Conservation (phyloP, 2,888 invertebrate genomes). For the Andrena haemorrhoa region DNA sequence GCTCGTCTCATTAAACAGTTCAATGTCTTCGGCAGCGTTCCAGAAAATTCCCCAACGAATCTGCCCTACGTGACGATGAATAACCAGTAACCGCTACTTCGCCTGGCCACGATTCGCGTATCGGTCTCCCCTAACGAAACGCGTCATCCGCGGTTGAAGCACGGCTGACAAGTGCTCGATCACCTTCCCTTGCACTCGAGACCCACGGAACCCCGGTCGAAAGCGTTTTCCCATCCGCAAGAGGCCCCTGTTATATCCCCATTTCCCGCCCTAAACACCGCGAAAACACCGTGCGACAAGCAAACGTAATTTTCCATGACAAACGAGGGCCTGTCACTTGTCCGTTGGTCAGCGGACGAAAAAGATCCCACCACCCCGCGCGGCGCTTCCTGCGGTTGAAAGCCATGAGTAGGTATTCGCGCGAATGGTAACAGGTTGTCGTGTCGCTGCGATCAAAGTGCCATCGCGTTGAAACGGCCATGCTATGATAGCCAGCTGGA, state of each 20-base stretch:
- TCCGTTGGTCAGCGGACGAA: slow-evolving; percentile 4
- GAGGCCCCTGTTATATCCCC: not conserved
- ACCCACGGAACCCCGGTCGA: not conserved
- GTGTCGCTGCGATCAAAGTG: slow-evolving; percentile 43
- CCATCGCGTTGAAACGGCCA: slow-evolving; percentile 37
- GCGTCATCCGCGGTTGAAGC: slow-evolving; percentile 5
- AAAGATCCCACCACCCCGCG: slow-evolving; percentile 4
- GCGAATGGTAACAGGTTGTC: slow-evolving; percentile 53
- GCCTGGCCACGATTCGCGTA: not conserved
- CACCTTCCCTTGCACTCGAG: not conserved
- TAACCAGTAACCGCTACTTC: not conserved
- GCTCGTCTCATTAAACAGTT: too few relatives aligned
- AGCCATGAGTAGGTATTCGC: slow-evolving; percentile 16
- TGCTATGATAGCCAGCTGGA: slow-evolving; percentile 30
- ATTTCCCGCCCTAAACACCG: slow-evolving; percentile 12
- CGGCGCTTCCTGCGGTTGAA: slow-evolving; percentile 5
- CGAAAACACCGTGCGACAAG: slow-evolving; percentile 36
- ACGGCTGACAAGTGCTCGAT: slow-evolving; percentile 30
- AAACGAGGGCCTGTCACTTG: slow-evolving; percentile 27
- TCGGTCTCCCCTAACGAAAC: slow-evolving; percentile 24
- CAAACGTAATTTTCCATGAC: slow-evolving; percentile 45
- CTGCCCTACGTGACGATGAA: not conserved
- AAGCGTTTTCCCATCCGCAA: not conserved
- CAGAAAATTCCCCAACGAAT: too few relatives aligned
- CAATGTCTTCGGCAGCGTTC: too few relatives aligned